phyloP scores from a whole-genome alignment of 2,113 vertebrate species.

The Probosciger aterrimus region DNA sequence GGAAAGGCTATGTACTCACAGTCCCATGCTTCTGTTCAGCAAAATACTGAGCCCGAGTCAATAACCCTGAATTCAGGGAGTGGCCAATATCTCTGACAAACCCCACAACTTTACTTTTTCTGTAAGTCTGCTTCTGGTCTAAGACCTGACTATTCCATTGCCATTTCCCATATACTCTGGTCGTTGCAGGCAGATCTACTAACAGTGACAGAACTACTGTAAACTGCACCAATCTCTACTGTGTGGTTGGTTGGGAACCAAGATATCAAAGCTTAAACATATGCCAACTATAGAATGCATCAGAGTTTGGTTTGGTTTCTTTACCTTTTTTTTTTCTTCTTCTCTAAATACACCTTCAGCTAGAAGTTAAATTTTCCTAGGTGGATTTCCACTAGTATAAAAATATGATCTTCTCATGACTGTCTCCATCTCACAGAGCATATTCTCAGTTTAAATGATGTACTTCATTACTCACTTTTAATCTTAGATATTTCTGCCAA shows the following conservation, averaged over 20 bases:
- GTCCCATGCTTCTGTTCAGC: not conserved
- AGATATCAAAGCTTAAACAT: not conserved
- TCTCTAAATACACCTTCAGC: not conserved
- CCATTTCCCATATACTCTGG: not conserved
- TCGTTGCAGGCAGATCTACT: not conserved
- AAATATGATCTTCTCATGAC: not conserved
- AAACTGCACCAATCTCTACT: accelerated
- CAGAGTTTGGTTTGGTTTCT: not conserved
- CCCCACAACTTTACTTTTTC: not conserved
- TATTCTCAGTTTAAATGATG: not conserved
- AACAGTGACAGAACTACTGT: not conserved
- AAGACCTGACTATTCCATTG: not conserved
- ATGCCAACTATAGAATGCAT: not conserved
- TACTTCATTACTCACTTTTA: not conserved
- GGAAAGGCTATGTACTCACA: not conserved
- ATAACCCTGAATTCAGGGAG: not conserved
- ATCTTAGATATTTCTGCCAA: not conserved
- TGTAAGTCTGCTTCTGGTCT: not conserved
- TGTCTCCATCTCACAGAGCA: not conserved
- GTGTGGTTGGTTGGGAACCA: not conserved
- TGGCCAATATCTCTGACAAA: not conserved
- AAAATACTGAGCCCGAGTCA: not conserved
- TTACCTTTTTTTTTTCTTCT: not conserved
- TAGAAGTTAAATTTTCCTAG: not conserved
- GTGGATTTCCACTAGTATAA: not conserved